Evolutionary conservation across 2,888 invertebrate genomes (phyloP), one percentile per base, ranked within the genome.

Genomic region (Eristalis intricaria): DNA sequence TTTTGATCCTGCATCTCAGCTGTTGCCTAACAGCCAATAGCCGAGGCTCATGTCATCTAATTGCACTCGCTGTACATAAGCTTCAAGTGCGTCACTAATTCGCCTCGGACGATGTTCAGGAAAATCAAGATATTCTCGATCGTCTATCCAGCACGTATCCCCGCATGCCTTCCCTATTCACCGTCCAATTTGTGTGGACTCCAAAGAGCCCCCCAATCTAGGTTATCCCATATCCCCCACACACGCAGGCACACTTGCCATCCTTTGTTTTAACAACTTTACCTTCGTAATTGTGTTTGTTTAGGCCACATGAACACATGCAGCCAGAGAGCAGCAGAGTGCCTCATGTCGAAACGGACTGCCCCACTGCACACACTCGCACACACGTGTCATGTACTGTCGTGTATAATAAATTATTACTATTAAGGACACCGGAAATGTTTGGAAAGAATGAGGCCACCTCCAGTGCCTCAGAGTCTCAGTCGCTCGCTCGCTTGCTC

Each of bases 371-470:
- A 13, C 26, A 60, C 26, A 22, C 8, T 26, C 1, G 2, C 26
- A n/a, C 19, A 58, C 19, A 58, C 11, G 22, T 58, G 58, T 10
- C 32, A 4, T 50, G 15, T 26, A 50, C 69, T 68, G 76, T 35
- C 77, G 35, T 65, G 69, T 40, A 74, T 81, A 74, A 85, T 85
- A 73, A 85, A 85, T 85, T 74, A 85, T 85, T 85, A 73, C 85
- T 77, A 77, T 85, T 81, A 77, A 81, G 69, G 81, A 85, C 68
- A 66, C 77, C 85, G 85, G 81, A 85, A 81, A 69, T 81, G 70
- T 78, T 79, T 19, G 60, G 60, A 78, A 81, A 64, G 77, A 81
- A 70, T 60, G 64, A 81, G 76, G 73, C 58, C 76, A 60, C 23
- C 71, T 71, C 66, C 76, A 66, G 50, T 50, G 50, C 19, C 19